These are phyloP conservation scores for Pseudorhombus dupliciocellatus DNA, from an alignment of 2,113 vertebrate species.

Conservation along the genomic window DNA sequence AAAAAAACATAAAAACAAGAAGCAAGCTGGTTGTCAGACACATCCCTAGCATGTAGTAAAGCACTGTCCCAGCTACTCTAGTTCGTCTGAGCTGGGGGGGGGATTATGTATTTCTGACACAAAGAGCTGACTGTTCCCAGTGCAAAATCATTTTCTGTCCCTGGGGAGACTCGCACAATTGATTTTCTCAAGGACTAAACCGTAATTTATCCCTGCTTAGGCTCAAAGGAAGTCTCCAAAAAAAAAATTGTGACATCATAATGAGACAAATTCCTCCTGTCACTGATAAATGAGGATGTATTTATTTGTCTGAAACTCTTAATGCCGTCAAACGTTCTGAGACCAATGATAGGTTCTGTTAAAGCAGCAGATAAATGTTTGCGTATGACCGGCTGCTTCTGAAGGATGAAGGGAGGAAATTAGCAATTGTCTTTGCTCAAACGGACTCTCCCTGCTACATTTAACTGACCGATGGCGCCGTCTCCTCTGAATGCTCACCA, in stretches of 20 bases:
- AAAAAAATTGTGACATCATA: conserved; percentile 48
- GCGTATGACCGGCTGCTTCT: conserved; percentile 16
- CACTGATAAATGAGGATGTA: conserved; percentile 23
- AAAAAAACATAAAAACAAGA: too few species aligned
- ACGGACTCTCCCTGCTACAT: conserved; percentile 51
- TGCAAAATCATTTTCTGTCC: conserved; percentile 48
- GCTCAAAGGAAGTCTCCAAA: conserved; percentile 45
- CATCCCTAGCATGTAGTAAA: conserved; percentile 65
- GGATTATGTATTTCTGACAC: conserved; percentile 68
- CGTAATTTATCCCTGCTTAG: conserved; percentile 57
- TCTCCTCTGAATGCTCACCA: conserved; percentile 41
- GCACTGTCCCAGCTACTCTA: conserved; percentile 50
- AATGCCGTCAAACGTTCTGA: neutral
- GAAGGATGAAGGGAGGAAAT: conserved; percentile 55
- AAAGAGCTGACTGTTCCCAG: conserved; percentile 58
- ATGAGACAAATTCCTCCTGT: conserved; percentile 20
- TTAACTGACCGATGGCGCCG: conserved; percentile 62
- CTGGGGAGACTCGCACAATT: conserved; percentile 51
- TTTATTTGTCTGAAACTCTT: conserved; percentile 27
- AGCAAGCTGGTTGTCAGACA: conserved; percentile 60
- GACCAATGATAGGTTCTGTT: conserved; percentile 27
- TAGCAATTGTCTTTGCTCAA: conserved; percentile 55
- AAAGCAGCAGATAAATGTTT: conserved; percentile 44
- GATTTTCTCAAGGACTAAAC: conserved; percentile 67
- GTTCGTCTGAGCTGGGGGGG: conserved; percentile 45